These are phyloP conservation scores for Xerus rutilus DNA, from an alignment of 2,797 vertebrate species.

Conservation along the genomic window DNA sequence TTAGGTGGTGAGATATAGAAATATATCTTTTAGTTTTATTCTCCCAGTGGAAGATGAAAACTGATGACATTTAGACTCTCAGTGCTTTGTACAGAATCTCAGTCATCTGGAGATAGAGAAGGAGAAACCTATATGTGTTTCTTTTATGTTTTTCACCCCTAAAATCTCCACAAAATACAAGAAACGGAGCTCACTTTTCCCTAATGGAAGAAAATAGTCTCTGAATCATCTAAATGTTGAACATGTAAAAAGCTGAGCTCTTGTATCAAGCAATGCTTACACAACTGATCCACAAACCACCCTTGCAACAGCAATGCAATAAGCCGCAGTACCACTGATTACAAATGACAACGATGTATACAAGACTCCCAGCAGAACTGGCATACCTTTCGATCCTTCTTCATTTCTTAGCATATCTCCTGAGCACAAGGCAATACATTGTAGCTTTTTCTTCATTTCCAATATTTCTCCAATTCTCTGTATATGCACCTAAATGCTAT, in stretches of 20 bases:
- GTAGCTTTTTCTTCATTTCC: background rate
- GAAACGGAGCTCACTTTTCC: background rate
- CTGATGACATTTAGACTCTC: background rate
- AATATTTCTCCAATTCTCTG: background rate
- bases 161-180: background rate
- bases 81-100: background rate
- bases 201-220: background rate
- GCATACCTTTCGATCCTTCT: background rate
- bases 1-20: background rate
- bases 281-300: too few species aligned
- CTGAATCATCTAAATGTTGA: background rate
- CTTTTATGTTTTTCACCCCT: background rate
- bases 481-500: background rate
- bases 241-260: background rate
- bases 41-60: background rate
- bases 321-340: background rate
- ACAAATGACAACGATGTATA: too few species aligned
- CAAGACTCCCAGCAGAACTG: background rate
- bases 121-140: background rate
- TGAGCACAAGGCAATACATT: background rate
- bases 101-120: background rate
- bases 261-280: background rate
- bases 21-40: background rate
- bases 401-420: background rate
- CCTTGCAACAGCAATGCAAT: background rate